Evolutionary conservation across 1,140 invertebrate species (phyloP), one percentile per base, ranked within the genome.

Genomic region (Wasmannia auropunctata): DNA sequence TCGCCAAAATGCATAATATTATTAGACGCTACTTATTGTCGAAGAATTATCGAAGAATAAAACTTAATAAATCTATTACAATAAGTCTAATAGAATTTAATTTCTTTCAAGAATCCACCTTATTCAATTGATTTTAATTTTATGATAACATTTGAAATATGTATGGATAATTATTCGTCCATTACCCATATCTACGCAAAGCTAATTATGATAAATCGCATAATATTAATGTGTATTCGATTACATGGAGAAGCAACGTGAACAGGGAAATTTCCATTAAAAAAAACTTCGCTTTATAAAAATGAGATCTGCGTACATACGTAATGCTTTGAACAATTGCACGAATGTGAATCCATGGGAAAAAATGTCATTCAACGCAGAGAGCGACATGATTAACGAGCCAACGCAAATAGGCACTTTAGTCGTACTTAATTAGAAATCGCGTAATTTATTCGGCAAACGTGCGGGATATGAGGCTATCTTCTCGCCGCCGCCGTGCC

Each of bases 391-490:
- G 87, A 89, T 90, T 89, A 90, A 90, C 75, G 76, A 51, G 86
- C 87, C 77, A 74, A 63, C 80, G 58, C 51, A 89, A 90, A 90
- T 88, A 86, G 77, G 65, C 75, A 76, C 88, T 87, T 89, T 76
- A 76, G 58, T 56, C 31, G 65, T 90, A 87, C 85, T 90, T 90
- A 90, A 90, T 90, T 90, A 89, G 88, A 89, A 88, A 90, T 90
- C 74, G 46, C 58, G 58, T 87, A 90, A 90, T 89, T 90, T 90
- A 90, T 90, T 86, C 88, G 79, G 28, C 58, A 74, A 63, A 89
- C 87, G 88, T 54, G 85, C 58, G 49, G 70, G 28, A 85, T 58
- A 46, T 60, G 56, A 60, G 43, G 70, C 54, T n/a, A 40, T 67
- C 31, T 72, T 43, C 70, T 89, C 62, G 34, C 10, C 46, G 34